These are phyloP conservation scores for Carapus acus DNA, from an alignment of 2,797 vertebrate genomes.

Conservation along the genomic window DNA sequence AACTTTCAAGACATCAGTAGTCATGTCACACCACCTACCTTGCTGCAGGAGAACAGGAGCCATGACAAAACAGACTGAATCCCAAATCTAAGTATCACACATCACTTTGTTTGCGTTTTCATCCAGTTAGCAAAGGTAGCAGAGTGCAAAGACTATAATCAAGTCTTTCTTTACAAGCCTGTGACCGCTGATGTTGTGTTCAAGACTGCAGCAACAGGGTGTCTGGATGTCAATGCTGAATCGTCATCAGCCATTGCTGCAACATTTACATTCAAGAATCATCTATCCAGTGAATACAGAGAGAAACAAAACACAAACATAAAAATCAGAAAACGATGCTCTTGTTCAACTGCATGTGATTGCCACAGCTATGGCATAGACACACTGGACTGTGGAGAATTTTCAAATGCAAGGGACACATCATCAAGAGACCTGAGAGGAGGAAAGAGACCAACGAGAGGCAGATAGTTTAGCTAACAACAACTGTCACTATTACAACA, in stretches of 20 bases:
- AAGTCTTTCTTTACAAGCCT: not conserved
- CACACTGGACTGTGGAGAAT: no score
- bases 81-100: not conserved
- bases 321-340: no score
- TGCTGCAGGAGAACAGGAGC: not conserved
- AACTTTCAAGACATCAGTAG: constrained; percentile 38
- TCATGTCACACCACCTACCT: constrained; percentile 43
- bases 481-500: no score
- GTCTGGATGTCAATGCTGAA: not conserved
- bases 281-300: no score
- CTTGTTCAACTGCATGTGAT: no score
- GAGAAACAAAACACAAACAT: no score
- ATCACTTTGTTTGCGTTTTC: not conserved
- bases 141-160: not conserved
- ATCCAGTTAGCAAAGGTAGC: not conserved
- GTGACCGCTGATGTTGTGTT: not conserved
- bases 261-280: not conserved
- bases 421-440: no score
- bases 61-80: not conserved
- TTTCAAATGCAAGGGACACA: no score
- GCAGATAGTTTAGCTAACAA: no score
- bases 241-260: not conserved
- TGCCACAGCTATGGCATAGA: no score
- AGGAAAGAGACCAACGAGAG: no score
- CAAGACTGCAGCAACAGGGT: not conserved